phyloP scores from a whole-genome alignment of 2,113 vertebrate species.

The Rhinolophus sinicus region DNA sequence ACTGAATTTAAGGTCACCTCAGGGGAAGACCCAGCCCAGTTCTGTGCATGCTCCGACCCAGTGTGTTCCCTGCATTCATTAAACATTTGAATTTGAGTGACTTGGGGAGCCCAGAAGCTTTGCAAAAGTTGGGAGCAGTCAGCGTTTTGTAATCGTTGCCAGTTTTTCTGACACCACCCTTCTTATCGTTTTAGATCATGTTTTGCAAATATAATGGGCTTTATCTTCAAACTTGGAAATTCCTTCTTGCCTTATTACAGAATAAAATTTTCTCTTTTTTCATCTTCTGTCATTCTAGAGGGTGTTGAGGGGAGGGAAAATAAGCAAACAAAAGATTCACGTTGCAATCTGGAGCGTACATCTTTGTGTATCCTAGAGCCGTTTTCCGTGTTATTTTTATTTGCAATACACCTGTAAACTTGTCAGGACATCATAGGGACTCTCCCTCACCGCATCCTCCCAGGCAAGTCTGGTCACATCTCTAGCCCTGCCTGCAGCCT shows the following conservation, averaged over 20 bases:
- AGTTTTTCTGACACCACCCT: background rate
- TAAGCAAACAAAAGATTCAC: background rate
- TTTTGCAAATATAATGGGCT: background rate
- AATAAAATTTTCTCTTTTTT: background rate
- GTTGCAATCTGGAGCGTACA: background rate
- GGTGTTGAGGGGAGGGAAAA: no score
- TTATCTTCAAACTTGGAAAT: slow-evolving; percentile 33
- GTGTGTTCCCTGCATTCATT: background rate
- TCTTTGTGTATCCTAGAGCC: background rate
- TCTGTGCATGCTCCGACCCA: background rate
- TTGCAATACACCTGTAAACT: background rate
- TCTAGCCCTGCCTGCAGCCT: background rate
- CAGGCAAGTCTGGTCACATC: background rate
- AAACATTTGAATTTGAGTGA: background rate
- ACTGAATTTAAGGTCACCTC: background rate
- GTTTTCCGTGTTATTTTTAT: background rate
- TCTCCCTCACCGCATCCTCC: background rate
- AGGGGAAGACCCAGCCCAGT: background rate
- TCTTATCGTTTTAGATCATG: background rate
- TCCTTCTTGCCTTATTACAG: slow-evolving; percentile 3
- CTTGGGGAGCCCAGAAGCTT: background rate
- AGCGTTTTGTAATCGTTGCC: background rate
- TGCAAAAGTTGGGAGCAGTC: background rate
- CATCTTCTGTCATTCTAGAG: background rate
- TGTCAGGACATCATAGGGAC: background rate